phyloP scores from a whole-genome alignment of 2,797 vertebrate genomes.

The Artibeus lituratus region DNA sequence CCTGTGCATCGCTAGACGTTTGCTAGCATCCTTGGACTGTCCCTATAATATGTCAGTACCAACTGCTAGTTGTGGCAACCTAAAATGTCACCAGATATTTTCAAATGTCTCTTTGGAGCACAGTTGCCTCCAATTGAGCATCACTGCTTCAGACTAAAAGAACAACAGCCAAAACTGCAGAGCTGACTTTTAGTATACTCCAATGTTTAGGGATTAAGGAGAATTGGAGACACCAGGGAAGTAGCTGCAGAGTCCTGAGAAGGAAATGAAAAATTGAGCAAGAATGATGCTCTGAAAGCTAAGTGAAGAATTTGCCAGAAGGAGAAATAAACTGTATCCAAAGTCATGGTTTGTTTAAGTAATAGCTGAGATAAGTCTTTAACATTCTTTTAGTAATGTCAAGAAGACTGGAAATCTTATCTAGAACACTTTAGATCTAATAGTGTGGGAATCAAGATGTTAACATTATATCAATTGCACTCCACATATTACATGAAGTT shows the following conservation, averaged over 20 bases:
- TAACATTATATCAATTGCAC: neutral
- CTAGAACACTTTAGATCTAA: neutral
- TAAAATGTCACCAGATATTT: neutral
- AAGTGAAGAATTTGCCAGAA: neutral
- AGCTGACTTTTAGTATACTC: neutral
- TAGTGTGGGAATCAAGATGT: neutral
- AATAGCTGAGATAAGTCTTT: neutral
- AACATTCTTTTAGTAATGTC: neutral
- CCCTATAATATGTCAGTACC: neutral
- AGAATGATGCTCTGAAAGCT: neutral
- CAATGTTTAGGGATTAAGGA: neutral
- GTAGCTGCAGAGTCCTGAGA: neutral
- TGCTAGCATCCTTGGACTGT: neutral
- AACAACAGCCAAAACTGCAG: neutral
- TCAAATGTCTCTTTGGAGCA: neutral
- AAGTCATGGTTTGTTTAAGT: neutral
- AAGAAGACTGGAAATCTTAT: neutral
- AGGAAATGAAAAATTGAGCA: neutral
- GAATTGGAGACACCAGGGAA: neutral
- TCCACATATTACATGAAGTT: neutral
- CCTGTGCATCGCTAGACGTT: neutral
- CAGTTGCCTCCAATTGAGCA: neutral
- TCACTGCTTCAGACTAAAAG: neutral
- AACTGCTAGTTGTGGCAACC: neutral
- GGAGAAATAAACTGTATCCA: neutral